phyloP scores from a whole-genome alignment of 2,797 vertebrate genomes.

The Fratercula arctica region DNA sequence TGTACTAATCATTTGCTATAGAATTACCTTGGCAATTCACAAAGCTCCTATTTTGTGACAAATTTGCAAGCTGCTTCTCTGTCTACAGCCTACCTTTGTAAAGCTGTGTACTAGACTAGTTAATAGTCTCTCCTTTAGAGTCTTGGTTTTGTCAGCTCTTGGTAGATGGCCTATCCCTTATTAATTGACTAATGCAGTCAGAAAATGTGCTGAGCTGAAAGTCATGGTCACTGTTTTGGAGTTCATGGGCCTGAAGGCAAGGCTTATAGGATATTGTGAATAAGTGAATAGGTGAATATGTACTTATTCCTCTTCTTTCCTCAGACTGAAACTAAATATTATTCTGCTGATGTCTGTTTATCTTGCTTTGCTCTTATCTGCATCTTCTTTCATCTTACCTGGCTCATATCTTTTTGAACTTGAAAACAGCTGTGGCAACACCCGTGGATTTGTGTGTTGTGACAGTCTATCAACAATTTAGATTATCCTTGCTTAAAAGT shows the following conservation, averaged over 20 bases:
- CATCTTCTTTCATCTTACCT: not conserved
- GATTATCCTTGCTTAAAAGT: not conserved
- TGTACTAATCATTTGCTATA: not conserved
- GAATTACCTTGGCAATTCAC: not conserved
- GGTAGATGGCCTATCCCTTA: not conserved
- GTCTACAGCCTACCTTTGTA: not conserved
- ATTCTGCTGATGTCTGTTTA: not conserved
- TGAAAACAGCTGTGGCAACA: constrained; percentile 25
- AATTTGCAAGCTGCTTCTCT: not conserved
- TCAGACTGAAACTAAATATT: not conserved
- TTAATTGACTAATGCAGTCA: not conserved
- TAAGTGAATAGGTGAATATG: not conserved
- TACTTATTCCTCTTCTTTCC: not conserved
- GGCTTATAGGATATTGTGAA: not conserved
- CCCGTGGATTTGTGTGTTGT: not conserved
- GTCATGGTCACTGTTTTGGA: not conserved
- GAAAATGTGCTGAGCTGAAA: not conserved
- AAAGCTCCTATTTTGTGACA: not conserved
- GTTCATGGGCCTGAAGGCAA: not conserved
- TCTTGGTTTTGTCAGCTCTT: not conserved
- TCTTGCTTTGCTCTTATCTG: not conserved
- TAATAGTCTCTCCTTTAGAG: not conserved
- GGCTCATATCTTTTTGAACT: not conserved
- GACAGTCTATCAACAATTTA: not conserved
- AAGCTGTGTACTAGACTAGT: not conserved